Evolutionary conservation across 1,140 invertebrate genomes (phyloP).

Genomic region (Drosophila melanica): DNA sequence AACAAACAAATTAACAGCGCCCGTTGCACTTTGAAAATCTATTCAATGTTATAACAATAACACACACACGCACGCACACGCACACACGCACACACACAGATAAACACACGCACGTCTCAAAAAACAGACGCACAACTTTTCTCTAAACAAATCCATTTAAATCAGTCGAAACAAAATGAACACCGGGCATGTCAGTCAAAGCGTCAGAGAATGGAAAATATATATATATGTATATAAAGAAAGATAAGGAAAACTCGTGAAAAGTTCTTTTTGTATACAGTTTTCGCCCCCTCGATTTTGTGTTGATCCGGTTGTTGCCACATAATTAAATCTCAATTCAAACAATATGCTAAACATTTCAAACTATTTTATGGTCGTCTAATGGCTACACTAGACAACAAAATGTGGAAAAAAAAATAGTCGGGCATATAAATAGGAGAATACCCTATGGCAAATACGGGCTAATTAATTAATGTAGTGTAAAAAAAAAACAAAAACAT

Average conservation of each 20-base stretch:
- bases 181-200: conserved; percentile 32
- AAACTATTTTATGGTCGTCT: conserved; percentile 66
- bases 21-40: conserved; percentile 34
- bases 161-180: conserved; percentile 22
- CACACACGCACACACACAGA: conserved; percentile 1
- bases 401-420: conserved; percentile 3
- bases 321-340: conserved; percentile 81
- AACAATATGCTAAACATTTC: conserved; percentile 79
- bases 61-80: conserved; percentile 8
- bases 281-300: conserved; percentile 4
- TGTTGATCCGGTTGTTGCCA: conserved; percentile 66
- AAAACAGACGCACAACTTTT: conserved; percentile 36
- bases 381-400: conserved; percentile 34
- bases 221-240: background rate
- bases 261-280: conserved; percentile 30
- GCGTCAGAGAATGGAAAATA: conserved; percentile 3
- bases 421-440: no score
- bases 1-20: conserved; percentile 72
- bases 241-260: conserved; percentile 21
- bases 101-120: background rate
- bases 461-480: no score
- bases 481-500: no score
- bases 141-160: conserved; percentile 67
- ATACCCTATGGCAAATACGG: no score
- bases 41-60: conserved; percentile 29